Evolutionary conservation across 2,113 vertebrate genomes (phyloP).

Genomic region (Pseudois nayaur): DNA sequence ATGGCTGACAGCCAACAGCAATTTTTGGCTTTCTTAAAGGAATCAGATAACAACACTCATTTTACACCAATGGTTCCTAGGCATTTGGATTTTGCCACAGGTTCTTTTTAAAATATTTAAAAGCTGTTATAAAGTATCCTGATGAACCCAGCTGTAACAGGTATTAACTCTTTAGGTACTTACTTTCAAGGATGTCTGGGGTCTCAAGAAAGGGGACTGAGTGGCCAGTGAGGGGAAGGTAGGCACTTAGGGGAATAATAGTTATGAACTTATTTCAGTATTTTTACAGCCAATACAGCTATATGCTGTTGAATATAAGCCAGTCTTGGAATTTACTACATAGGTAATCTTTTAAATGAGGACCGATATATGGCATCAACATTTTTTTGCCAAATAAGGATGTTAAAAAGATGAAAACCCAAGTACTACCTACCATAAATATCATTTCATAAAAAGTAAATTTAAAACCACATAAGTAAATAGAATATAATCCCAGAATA

Average conservation of each 20-base stretch:
- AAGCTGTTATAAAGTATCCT: background rate
- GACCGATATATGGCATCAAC: background rate
- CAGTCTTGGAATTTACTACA: background rate
- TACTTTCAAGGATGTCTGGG: background rate
- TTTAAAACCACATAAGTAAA: background rate
- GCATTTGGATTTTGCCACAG: background rate
- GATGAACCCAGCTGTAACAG: background rate
- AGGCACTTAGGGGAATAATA: background rate
- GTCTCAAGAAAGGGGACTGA: background rate
- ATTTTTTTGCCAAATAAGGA: background rate
- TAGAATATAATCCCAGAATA: background rate
- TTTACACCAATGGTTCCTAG: background rate
- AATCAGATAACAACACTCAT: background rate
- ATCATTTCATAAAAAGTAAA: background rate
- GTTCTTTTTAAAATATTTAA: background rate
- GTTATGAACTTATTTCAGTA: background rate
- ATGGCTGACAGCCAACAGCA: background rate
- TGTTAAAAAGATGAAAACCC: background rate
- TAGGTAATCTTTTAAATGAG: background rate
- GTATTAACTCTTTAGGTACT: background rate
- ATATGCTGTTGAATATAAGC: background rate
- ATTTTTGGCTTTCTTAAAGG: background rate
- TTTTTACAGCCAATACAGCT: background rate
- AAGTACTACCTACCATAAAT: background rate
- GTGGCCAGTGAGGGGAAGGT: background rate